Percentiles rank a stretch among this genome's conserved stretches.
These are phyloP conservation scores for Macrophya alboannulata DNA, from an alignment of 2,888 invertebrate genomes.

Conservation along the genomic window DNA sequence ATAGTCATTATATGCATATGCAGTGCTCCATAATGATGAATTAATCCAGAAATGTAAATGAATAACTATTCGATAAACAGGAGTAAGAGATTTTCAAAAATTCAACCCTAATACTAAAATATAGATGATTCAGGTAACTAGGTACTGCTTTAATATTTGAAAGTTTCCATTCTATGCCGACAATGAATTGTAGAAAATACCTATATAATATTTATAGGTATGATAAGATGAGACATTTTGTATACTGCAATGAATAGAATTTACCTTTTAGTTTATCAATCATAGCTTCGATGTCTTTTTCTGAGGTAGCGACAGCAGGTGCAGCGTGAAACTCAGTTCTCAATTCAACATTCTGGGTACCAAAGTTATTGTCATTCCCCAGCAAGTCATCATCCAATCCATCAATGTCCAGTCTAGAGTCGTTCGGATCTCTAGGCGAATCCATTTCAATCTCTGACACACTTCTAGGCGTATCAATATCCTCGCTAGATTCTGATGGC, in stretches of 20 bases:
- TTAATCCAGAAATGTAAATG: not conserved
- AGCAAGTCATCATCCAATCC: slow-evolving; percentile 72
- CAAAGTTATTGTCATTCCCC: slow-evolving; percentile 59
- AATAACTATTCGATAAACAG: slow-evolving; percentile 14
- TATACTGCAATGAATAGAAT: not conserved
- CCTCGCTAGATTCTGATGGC: slow-evolving; percentile 74
- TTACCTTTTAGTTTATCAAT: slow-evolving; percentile 77
- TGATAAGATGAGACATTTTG: not conserved
- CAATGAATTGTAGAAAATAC: slow-evolving; percentile 3
- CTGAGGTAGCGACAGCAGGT: slow-evolving; percentile 70
- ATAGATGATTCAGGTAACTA: not conserved
- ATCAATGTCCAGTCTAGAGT: slow-evolving; percentile 72
- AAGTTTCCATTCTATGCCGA: slow-evolving; percentile 1
- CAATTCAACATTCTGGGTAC: slow-evolving; percentile 59
- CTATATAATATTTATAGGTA: not conserved
- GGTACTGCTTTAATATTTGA: slow-evolving; percentile 2
- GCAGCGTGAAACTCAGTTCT: slow-evolving; percentile 70
- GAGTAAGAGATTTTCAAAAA: not conserved
- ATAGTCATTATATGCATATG: not conserved
- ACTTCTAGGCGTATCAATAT: slow-evolving; percentile 72
- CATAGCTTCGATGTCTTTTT: slow-evolving; percentile 77
- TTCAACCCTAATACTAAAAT: slow-evolving; percentile 7
- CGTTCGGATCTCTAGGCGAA: slow-evolving; percentile 73
- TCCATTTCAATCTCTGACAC: slow-evolving; percentile 76
- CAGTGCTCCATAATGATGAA: slow-evolving; percentile 7